phyloP scores from a whole-genome alignment of 2,888 invertebrate genomes.

The Microchrysa polita region DNA sequence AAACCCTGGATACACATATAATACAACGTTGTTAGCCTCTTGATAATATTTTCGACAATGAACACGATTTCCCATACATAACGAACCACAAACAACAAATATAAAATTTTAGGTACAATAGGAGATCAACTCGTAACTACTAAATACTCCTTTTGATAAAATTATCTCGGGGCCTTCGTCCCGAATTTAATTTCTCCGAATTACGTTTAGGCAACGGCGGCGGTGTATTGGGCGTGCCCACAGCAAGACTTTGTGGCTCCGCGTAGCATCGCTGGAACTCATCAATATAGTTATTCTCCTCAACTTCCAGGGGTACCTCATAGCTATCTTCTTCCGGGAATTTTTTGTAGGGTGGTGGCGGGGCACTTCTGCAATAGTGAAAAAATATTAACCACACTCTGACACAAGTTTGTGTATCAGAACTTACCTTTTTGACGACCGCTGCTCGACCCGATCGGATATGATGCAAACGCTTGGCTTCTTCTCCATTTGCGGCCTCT shows the following conservation, averaged over 20 bases:
- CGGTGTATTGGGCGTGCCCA: conserved; percentile 55
- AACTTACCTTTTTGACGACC: conserved; percentile 48
- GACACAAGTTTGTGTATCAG: background rate
- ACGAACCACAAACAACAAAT: too few relatives aligned
- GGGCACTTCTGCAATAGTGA: conserved; percentile 45
- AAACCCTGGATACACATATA: too few relatives aligned
- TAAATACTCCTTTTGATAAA: conserved; percentile 37
- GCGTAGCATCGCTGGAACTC: conserved; percentile 47
- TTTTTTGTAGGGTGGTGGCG: conserved; percentile 41
- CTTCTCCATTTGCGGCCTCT: conserved; percentile 55
- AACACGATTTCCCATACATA: too few relatives aligned
- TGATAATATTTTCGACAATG: too few relatives aligned
- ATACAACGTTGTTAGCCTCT: too few relatives aligned
- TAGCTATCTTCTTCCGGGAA: conserved; percentile 48
- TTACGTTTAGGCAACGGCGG: conserved; percentile 61
- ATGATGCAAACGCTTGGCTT: conserved; percentile 56
- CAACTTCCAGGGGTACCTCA: conserved; percentile 47
- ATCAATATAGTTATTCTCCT: conserved; percentile 15
- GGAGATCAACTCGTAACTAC: background rate
- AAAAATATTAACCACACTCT: background rate
- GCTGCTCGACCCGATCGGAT: conserved; percentile 43
- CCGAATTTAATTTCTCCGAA: conserved; percentile 47
- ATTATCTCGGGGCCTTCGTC: background rate
- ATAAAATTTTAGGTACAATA: background rate
- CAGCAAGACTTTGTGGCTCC: conserved; percentile 52